phyloP scores from a whole-genome alignment of 2,888 invertebrate genomes.

The Cerastis leucographa region DNA sequence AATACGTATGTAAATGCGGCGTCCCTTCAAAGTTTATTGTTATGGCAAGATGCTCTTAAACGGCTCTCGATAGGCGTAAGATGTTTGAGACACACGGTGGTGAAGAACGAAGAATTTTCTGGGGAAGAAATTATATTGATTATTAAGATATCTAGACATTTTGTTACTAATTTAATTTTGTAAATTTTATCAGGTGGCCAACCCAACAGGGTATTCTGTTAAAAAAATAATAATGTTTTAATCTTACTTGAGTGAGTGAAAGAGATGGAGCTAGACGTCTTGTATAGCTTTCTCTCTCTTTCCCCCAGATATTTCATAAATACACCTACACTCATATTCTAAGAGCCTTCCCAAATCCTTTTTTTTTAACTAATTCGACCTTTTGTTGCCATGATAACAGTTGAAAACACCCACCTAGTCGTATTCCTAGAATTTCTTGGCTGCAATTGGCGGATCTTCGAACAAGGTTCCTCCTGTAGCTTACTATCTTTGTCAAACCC shows the following conservation, averaged over 20 bases:
- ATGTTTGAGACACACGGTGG: slow-evolving; percentile 75
- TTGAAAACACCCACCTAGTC: too few species aligned
- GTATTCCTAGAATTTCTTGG: too few species aligned
- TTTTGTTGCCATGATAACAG: too few species aligned
- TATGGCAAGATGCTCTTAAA: slow-evolving; percentile 86
- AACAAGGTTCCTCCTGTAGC: too few species aligned
- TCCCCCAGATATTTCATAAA: too few species aligned
- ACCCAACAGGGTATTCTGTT: too few species aligned
- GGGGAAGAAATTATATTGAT: neutral
- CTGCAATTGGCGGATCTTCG: too few species aligned
- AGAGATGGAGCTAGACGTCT: neutral
- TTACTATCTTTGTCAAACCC: too few species aligned
- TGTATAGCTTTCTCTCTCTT: neutral
- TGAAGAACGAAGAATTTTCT: slow-evolving; percentile 2
- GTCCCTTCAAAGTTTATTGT: slow-evolving; percentile 86
- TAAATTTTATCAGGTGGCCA: neutral
- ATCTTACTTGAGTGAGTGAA: neutral
- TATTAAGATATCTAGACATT: neutral
- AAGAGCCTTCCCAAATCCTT: too few species aligned
- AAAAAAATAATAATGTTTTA: neutral
- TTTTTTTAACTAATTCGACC: too few species aligned
- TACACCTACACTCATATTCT: too few species aligned
- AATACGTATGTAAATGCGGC: slow-evolving; percentile 86
- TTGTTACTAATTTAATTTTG: neutral
- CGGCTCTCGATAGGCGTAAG: slow-evolving; percentile 81